These are phyloP conservation scores for Desmophyllum pertusum DNA, from an alignment of 92 coral and sea anemone species.

Conservation along the genomic window DNA sequence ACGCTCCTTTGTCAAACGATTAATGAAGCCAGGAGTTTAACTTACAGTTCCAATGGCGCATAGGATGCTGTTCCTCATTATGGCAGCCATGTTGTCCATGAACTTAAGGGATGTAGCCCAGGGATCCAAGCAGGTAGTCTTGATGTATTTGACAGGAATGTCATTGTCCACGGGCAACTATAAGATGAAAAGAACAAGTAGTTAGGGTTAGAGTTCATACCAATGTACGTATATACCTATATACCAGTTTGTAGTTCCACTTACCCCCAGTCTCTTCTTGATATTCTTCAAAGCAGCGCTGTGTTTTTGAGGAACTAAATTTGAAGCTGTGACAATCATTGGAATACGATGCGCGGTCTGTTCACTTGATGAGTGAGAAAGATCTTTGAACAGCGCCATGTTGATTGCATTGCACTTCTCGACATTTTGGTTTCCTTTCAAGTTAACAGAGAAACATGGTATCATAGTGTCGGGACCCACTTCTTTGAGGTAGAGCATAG, in stretches of 20 bases:
- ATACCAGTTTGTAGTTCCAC: slow-evolving; percentile 7
- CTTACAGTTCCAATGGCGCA: slow-evolving; percentile 74
- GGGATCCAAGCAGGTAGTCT: slow-evolving; percentile 89
- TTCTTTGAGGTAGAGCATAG: slow-evolving; percentile 56
- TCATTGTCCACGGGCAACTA: slow-evolving; percentile 46
- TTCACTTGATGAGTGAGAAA: slow-evolving; percentile 42
- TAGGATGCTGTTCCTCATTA: slow-evolving; percentile 72
- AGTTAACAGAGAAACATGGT: slow-evolving; percentile 65
- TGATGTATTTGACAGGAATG: slow-evolving; percentile 70
- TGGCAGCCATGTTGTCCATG: slow-evolving; percentile 60
- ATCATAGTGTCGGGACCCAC: slow-evolving; percentile 77
- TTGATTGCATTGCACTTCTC: slow-evolving; percentile 52
- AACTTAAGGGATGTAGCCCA: slow-evolving; percentile 68
- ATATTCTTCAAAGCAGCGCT: slow-evolving; percentile 49
- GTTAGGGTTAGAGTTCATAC: too few species aligned
- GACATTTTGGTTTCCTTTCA: slow-evolving; percentile 51
- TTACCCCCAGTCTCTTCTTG: slow-evolving; percentile 69
- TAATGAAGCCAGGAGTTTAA: too few species aligned
- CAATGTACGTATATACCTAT: too few species aligned
- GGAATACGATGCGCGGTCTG: slow-evolving; percentile 58
- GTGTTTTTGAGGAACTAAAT: slow-evolving; percentile 44
- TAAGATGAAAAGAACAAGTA: background rate
- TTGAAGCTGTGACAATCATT: slow-evolving; percentile 69
- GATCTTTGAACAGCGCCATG: slow-evolving; percentile 30
- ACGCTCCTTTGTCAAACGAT: background rate